Base-by-base conservation (phyloP, 2,113 vertebrate genomes). In the Callipepla squamata region DNA sequence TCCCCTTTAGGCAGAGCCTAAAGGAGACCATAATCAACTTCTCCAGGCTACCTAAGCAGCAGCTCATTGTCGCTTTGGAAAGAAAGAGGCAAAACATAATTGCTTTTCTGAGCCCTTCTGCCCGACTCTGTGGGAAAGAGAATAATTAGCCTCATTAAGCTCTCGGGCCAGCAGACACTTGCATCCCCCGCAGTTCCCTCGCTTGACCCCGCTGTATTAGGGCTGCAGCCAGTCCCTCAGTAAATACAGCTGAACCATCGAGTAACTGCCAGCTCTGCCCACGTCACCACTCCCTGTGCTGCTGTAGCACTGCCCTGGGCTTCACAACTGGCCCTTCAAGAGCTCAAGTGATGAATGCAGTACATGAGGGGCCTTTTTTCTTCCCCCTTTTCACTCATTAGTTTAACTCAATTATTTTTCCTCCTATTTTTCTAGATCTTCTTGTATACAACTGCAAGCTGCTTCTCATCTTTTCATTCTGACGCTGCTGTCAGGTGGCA, bases 131-230 rank as follows among this genome's bases (percentile, higher is more conserved):
- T 61, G 84, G 73, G 86, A 92, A 93, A 67, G 44, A 25, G 62
- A 89, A 91, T 92, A 90, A 96, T 94, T 89, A 92, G 69, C 50
- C 61, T 91, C 22, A 7, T 85, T 83, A 92, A 80, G 57, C 66
- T 85, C 26, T 3, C 8, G 48, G 85, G 48, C 59, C 58, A 80
- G 78, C 73, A 89, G 38, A 50, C 72, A 32, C 18, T 36, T 90
- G 77, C 88, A 47, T 93, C 87, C 55, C 20, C 44, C 45, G 30
- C 57, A 16, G 1, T 80, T 26, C 51, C 51, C 68, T 87, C 48
- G 7, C 47, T 63, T 90, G 62, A 84, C 61, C 58, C 53, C 59
- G 6, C 23, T 42, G 62, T 69, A 25, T 62, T 28, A 14, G 78
- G 58, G 28, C 79, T 76, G 74, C 50, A 70, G 66, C 22, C 9